phyloP scores from a whole-genome alignment of 2,797 vertebrate genomes.

The Oceanodroma leucorhoa region DNA sequence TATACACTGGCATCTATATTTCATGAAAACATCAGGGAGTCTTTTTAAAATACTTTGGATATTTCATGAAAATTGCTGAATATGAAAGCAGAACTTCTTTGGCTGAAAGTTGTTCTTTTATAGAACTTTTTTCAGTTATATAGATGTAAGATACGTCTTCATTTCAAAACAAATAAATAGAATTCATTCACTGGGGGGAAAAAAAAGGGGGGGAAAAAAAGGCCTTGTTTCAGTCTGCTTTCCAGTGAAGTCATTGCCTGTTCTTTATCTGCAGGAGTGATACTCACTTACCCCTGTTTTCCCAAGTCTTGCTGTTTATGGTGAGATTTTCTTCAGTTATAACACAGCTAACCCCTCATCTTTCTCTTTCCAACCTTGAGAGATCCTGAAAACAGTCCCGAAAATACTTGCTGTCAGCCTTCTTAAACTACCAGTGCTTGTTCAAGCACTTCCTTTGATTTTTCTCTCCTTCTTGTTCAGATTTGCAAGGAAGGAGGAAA shows the following conservation, averaged over 20 bases:
- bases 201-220: too few species aligned
- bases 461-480: neutral
- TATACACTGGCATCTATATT: neutral
- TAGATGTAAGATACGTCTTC: neutral
- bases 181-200: too few species aligned
- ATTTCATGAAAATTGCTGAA: slow-evolving; percentile 1
- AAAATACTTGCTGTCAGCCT: neutral
- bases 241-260: neutral
- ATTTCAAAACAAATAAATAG: neutral
- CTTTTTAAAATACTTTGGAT: neutral
- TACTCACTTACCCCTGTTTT: neutral
- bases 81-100: neutral
- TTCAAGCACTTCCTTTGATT: neutral
- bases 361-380: neutral
- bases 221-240: neutral
- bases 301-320: neutral
- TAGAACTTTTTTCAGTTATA: neutral
- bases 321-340: neutral
- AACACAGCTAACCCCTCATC: neutral
- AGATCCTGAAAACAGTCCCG: neutral
- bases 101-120: neutral
- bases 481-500: neutral
- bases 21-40: slow-evolving; percentile 2
- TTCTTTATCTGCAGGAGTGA: neutral
- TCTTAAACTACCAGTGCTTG: neutral